Evolutionary conservation across 2,888 invertebrate genomes (phyloP).

Genomic region (Lordiphosa andalusiaca): DNA sequence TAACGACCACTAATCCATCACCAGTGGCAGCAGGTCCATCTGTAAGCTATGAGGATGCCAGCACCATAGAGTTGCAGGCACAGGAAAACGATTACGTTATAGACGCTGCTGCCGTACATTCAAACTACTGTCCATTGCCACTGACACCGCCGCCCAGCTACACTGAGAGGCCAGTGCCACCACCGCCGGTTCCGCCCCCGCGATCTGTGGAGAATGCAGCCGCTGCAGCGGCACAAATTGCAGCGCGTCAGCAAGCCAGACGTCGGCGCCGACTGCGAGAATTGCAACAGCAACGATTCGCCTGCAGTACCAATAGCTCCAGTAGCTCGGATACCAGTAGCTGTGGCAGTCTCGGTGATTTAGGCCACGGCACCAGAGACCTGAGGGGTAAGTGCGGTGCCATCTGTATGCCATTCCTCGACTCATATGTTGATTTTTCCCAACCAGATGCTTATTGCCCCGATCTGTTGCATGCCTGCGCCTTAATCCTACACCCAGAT

Average conservation of each 20-base stretch:
- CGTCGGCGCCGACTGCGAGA: constrained; percentile 49
- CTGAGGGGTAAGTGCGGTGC: constrained; percentile 53
- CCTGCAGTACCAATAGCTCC: constrained; percentile 52
- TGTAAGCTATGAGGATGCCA: constrained; percentile 30
- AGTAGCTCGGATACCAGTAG: constrained; percentile 49
- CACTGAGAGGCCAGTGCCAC: constrained; percentile 48
- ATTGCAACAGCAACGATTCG: constrained; percentile 57
- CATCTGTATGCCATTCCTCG: no score
- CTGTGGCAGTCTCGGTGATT: constrained; percentile 36
- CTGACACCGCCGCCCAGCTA: constrained; percentile 78
- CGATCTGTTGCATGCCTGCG: constrained; percentile 78
- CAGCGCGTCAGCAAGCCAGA: constrained; percentile 22
- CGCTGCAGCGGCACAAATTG: constrained; percentile 9
- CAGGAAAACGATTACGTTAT: constrained; percentile 57
- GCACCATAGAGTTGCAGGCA: constrained; percentile 47
- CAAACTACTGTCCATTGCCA: constrained; percentile 67
- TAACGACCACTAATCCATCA: neutral
- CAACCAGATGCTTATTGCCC: constrained; percentile 78
- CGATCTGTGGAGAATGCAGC: constrained; percentile 28
- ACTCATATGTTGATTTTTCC: neutral
- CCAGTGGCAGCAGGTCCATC: constrained; percentile 19
- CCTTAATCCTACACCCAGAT: constrained; percentile 74
- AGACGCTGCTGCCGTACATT: constrained; percentile 39
- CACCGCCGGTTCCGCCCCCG: constrained; percentile 15
- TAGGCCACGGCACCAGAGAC: constrained; percentile 37